Evolutionary conservation across 2,888 invertebrate genomes (phyloP).

Genomic region (Spodoptera littoralis): DNA sequence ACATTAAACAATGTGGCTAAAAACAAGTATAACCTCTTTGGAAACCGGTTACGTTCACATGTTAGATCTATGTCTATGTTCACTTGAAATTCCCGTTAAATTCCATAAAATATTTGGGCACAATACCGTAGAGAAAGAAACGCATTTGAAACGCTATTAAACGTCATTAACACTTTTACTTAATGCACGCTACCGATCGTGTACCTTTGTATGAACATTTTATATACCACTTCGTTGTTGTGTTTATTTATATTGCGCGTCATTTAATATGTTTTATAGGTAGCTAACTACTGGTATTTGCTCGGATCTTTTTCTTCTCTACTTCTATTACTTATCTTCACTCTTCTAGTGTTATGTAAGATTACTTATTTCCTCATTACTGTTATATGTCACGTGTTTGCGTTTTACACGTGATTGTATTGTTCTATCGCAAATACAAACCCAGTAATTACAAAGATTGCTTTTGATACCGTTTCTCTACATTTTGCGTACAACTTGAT

Average conservation of each 20-base stretch:
- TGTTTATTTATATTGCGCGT: neutral
- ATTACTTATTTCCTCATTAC: conserved; percentile 64
- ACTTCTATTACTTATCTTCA: conserved; percentile 18
- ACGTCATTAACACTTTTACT: conserved; percentile 36
- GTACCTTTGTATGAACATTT: too few relatives aligned
- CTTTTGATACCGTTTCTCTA: conserved; percentile 7
- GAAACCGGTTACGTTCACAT: conserved; percentile 52
- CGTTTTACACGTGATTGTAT: conserved; percentile 52
- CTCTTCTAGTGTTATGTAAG: conserved; percentile 53
- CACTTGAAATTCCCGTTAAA: conserved; percentile 54
- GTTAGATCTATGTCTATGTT: conserved; percentile 48
- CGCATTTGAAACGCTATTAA: conserved; percentile 50
- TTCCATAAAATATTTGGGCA: conserved; percentile 44
- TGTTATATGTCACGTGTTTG: conserved; percentile 56
- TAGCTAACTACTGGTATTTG: conserved; percentile 10
- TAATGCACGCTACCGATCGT: conserved; percentile 12
- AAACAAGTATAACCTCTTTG: conserved; percentile 49
- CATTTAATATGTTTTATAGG: neutral
- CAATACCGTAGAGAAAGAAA: conserved; percentile 41
- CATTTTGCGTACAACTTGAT: conserved; percentile 16
- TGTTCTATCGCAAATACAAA: conserved; percentile 29
- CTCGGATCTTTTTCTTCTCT: conserved; percentile 6
- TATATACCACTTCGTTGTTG: too few relatives aligned
- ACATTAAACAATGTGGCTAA: conserved; percentile 47
- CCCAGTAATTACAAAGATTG: conserved; percentile 22